Evolutionary conservation across 2,888 invertebrate genomes (phyloP).

Genomic region (Dromius quadrimaculatus): DNA sequence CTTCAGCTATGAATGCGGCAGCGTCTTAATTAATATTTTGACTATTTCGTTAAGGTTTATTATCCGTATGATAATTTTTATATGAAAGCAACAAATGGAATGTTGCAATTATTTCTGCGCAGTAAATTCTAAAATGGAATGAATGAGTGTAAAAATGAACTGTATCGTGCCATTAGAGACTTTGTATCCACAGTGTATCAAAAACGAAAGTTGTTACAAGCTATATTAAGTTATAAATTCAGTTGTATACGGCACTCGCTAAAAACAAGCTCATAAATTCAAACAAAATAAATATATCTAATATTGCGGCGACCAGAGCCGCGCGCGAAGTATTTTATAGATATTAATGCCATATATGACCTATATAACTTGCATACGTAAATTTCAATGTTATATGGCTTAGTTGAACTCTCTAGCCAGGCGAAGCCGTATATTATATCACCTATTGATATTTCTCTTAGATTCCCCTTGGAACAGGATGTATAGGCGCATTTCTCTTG

Average conservation of each 20-base stretch:
- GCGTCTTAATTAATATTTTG: too few species aligned
- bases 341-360: conserved; percentile 47
- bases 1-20: too few species aligned
- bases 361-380: conserved; percentile 47
- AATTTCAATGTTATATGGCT: conserved; percentile 44
- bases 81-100: too few species aligned
- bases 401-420: conserved; percentile 37
- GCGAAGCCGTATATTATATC: conserved; percentile 24
- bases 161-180: conserved; percentile 6
- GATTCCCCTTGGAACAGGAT: neutral
- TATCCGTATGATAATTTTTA: too few species aligned
- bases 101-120: too few species aligned
- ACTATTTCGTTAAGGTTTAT: too few species aligned
- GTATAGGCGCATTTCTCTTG: conserved; percentile 17
- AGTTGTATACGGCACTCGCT: conserved; percentile 16
- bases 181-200: neutral
- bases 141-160: too few species aligned
- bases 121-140: too few species aligned
- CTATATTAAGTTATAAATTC: conserved; percentile 37
- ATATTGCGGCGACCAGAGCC: conserved; percentile 22
- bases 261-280: conserved; percentile 31
- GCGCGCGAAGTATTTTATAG: conserved; percentile 44
- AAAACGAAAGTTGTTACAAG: conserved; percentile 35
- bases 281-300: conserved; percentile 42
- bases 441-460: conserved; percentile 28